phyloP scores from a whole-genome alignment of 2,113 vertebrate genomes.

The Pithys albifrons region DNA sequence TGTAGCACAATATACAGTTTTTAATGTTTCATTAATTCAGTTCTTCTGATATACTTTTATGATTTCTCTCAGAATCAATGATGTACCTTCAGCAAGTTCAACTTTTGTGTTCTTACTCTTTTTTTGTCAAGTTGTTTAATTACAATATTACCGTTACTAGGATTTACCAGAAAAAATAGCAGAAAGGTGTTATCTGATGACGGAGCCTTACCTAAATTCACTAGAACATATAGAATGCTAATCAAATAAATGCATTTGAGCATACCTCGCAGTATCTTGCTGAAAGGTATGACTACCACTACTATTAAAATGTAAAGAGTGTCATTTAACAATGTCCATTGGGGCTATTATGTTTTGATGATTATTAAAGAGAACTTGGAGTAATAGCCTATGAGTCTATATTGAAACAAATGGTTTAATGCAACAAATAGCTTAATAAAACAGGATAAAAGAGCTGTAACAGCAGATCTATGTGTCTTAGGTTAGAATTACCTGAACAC shows the following conservation, averaged over 20 bases:
- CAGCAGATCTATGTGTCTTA: background rate
- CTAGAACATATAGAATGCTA: background rate
- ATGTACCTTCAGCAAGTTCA: background rate
- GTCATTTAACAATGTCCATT: background rate
- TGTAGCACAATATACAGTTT: background rate
- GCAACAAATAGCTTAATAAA: background rate
- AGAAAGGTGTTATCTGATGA: background rate
- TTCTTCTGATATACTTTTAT: background rate
- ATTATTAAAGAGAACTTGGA: background rate
- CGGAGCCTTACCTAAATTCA: background rate
- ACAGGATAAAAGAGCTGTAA: background rate
- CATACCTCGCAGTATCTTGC: background rate
- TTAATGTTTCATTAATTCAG: background rate
- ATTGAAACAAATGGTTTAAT: background rate
- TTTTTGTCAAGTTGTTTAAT: background rate
- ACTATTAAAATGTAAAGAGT: background rate
- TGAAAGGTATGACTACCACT: background rate
- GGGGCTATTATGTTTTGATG: background rate
- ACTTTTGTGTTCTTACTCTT: background rate
- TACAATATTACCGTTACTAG: background rate
- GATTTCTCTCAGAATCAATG: background rate
- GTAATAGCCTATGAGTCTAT: background rate
- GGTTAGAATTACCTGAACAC: background rate
- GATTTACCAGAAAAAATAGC: background rate
- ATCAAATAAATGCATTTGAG: background rate